Base-by-base conservation (phyloP, 1,140 invertebrate genomes). In the Manduca sexta region DNA sequence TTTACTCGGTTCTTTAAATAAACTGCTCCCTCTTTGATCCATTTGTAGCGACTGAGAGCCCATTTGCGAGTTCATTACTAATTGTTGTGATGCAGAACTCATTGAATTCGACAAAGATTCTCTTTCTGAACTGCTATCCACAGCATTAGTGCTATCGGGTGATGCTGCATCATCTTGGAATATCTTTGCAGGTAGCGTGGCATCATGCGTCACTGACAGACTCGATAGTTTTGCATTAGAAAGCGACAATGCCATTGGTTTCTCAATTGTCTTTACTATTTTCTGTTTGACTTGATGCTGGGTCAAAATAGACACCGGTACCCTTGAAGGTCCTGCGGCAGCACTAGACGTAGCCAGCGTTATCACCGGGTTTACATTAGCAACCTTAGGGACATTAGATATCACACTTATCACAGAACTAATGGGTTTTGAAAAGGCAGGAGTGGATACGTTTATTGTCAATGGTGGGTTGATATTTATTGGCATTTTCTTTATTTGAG, bases 121-220 rank as follows among this genome's bases (percentile, higher is more conserved):
- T 16, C 70, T 63, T 33, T 87, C 86, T 0, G 65, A 51, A 45
- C 79, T 80, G 48, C 40, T 69, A 50, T 88, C 89, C 54, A 78
- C 82, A 52, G 73, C 79, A 46, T 74, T 88, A 34, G 76, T 88
- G 67, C 77, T 88, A 51, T 87, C 86, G 13, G 89, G 89, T 5
- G 89, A 90, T 0, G 87, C 86, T 0, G 85, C 88, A 53, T 89
- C 89, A 61, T 90, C 88, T 79, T 90, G 88, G 57, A 90, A 90
- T 59, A 90, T 89, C 66, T 90, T 89, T 7, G 88, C 89, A 6
- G 89, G 89, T 12, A 90, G 69, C 15, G 83, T 84, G 8, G 72
- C 86, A 47, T 90, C 88, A 53, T 89, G 88, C 2, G 87, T 84
- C n/a, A 87, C 81, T 1, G 87, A 82, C 37, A 89, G 69, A 38